Evolutionary conservation across 2,888 invertebrate genomes (phyloP).

Genomic region (Coleophora deauratella): DNA sequence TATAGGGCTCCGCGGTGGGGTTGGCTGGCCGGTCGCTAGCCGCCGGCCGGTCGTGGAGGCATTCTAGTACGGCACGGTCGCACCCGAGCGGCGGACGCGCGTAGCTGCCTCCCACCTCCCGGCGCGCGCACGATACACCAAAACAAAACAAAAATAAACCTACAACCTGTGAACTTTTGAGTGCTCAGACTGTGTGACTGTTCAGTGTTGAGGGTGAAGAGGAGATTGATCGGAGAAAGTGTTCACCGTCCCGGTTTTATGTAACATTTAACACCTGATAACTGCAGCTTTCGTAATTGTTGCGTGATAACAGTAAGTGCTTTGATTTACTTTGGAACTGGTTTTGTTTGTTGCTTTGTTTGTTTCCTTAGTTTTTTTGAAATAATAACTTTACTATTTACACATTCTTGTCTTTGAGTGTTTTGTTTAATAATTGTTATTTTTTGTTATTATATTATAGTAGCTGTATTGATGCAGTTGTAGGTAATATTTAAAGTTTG

Average conservation of each 20-base stretch:
- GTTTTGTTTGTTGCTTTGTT: neutral
- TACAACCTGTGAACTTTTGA: constrained; percentile 35
- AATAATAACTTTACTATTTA: neutral
- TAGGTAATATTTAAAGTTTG: too few species aligned
- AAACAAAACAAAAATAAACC: constrained; percentile 24
- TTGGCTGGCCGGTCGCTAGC: constrained; percentile 43
- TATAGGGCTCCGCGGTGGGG: constrained; percentile 22
- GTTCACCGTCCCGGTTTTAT: constrained; percentile 41
- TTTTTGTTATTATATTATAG: too few species aligned
- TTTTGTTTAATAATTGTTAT: constrained; percentile 1
- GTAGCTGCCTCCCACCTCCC: constrained; percentile 18
- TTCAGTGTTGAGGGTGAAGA: constrained; percentile 29
- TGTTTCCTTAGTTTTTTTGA: neutral
- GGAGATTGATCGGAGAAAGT: constrained; percentile 41
- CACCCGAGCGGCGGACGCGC: constrained; percentile 55
- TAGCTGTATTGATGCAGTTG: too few species aligned
- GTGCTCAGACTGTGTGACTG: constrained; percentile 34
- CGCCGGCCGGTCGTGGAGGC: constrained; percentile 34
- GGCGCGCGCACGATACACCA: constrained; percentile 45
- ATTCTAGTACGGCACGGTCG: constrained; percentile 59
- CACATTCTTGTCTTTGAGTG: neutral
- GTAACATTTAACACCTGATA: constrained; percentile 56
- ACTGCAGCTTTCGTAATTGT: constrained; percentile 53
- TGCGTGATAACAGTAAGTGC: constrained; percentile 67
- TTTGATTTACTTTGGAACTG: constrained; percentile 24